Conservation (phyloP, 1,140 invertebrate genomes). For the Drosophila arizonae region DNA sequence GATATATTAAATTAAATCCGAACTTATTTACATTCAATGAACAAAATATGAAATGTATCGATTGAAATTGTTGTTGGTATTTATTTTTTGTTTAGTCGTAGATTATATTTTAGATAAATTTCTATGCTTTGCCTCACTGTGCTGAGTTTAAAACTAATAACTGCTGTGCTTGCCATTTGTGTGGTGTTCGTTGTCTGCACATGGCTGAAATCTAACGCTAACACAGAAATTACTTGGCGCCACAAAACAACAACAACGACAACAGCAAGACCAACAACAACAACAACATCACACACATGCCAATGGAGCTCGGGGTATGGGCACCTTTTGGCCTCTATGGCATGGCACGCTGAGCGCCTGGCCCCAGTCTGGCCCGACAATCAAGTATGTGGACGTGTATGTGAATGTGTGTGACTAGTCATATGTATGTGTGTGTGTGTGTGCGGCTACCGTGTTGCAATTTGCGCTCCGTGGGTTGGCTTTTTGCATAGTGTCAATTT, state of each 20-base stretch:
- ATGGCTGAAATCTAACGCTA: constrained; percentile 75
- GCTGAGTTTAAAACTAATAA: constrained; percentile 57
- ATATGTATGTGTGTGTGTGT: constrained; percentile 25
- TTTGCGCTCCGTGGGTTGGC: constrained; percentile 66
- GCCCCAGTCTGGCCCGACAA: constrained; percentile 59
- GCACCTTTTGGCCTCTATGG: constrained; percentile 74
- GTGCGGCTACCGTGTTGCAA: constrained; percentile 66
- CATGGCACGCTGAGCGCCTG: constrained; percentile 74
- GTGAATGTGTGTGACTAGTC: constrained; percentile 1
- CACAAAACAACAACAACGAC: constrained; percentile 47
- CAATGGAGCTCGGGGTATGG: constrained; percentile 38
- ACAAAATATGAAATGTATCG: too few relatives aligned
- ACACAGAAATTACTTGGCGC: constrained; percentile 70
- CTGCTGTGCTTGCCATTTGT: constrained; percentile 54
- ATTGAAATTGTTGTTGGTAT: too few relatives aligned
- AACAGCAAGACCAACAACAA: neutral
- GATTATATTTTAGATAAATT: too few relatives aligned
- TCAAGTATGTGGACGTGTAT: constrained; percentile 15
- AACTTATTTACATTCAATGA: too few relatives aligned
- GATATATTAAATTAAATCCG: too few relatives aligned
- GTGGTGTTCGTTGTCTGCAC: constrained; percentile 63
- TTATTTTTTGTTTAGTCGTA: too few relatives aligned
- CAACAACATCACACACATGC: constrained; percentile 17
- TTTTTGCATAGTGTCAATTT: constrained; percentile 79
- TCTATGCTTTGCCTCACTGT: constrained; percentile 51